Conservation (phyloP, 2,797 vertebrate genomes). For the Sebastolobus alascanus region DNA sequence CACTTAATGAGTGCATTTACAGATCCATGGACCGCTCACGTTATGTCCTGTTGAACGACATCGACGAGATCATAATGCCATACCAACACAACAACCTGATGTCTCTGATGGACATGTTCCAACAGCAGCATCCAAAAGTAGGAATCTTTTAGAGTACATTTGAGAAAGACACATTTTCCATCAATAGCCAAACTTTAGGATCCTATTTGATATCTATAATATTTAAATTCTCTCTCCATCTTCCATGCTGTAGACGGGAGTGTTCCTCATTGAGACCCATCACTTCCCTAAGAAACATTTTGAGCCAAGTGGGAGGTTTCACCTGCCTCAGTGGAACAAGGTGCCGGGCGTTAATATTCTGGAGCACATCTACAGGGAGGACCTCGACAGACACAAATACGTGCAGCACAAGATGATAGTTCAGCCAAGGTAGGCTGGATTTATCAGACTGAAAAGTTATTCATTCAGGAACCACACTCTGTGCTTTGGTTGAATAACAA, state of each 20-base stretch:
- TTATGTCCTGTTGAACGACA: conserved; percentile 77
- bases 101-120: conserved; percentile 65
- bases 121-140: conserved; percentile 51
- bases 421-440: conserved; percentile 49
- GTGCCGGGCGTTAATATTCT: conserved; percentile 75
- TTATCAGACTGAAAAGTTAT: background rate
- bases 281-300: conserved; percentile 75
- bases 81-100: conserved; percentile 59
- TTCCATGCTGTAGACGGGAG: background rate
- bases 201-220: background rate
- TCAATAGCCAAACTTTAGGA: background rate
- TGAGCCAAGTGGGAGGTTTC: conserved; percentile 35
- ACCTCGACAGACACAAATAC: background rate
- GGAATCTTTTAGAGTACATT: background rate
- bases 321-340: conserved; percentile 54
- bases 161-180: background rate
- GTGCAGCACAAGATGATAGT: conserved; percentile 65
- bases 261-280: conserved; percentile 84
- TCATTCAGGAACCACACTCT: background rate
- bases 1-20: conserved; percentile 82
- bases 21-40: conserved; percentile 74
- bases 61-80: conserved; percentile 81
- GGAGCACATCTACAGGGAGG: conserved; percentile 67
- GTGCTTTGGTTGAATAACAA: background rate
- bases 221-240: background rate